These are phyloP conservation scores for Hyles euphorbiae DNA, from an alignment of 1,140 invertebrate genomes.

Conservation along the genomic window DNA sequence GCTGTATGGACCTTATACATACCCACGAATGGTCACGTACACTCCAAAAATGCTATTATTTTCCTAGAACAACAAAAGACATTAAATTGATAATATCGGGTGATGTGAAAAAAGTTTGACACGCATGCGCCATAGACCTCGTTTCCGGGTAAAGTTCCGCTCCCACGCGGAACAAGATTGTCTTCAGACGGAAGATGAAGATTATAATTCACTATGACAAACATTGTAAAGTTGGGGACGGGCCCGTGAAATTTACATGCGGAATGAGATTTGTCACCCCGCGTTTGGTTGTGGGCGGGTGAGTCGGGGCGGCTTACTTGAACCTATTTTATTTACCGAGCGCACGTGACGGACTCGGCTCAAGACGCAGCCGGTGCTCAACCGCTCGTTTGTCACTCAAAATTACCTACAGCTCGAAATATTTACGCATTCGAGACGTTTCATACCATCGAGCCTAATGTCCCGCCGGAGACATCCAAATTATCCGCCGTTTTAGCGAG, in stretches of 20 bases:
- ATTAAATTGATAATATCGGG: too few relatives aligned
- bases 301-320: constrained; percentile 28
- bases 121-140: too few relatives aligned
- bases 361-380: constrained; percentile 39
- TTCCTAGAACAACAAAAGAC: too few relatives aligned
- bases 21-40: constrained; percentile 14
- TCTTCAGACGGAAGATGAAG: constrained; percentile 9
- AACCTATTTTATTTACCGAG: constrained; percentile 52
- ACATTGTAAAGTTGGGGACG: constrained; percentile 20
- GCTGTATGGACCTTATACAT: constrained; percentile 32
- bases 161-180: not conserved
- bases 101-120: too few relatives aligned
- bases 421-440: constrained; percentile 42
- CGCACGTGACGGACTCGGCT: constrained; percentile 42
- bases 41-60: not conserved
- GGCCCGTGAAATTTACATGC: constrained; percentile 37
- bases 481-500: not conserved
- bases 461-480: not conserved
- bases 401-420: constrained; percentile 37
- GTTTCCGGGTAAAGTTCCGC: too few relatives aligned
- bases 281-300: constrained; percentile 21
- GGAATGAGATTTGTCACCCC: constrained; percentile 41
- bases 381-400: constrained; percentile 51
- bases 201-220: constrained; percentile 17
- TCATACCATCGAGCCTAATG: constrained; percentile 32